phyloP scores from a whole-genome alignment of 2,888 invertebrate genomes.

The Eulithis prunata region DNA sequence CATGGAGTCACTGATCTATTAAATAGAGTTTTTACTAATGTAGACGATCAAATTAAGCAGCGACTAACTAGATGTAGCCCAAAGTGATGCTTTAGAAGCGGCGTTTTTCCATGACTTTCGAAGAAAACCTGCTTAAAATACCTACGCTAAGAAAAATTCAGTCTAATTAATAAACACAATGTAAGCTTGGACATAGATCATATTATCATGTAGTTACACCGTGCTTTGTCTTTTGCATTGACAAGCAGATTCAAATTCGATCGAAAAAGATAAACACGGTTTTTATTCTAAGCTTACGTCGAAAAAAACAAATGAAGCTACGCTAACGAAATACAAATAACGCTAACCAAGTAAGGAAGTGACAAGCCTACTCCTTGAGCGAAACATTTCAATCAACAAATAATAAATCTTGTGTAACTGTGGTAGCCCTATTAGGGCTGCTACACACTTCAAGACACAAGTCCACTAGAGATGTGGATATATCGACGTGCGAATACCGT shows the following conservation, averaged over 20 bases:
- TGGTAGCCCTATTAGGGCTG: conserved; percentile 12
- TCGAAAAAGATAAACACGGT: too few species aligned
- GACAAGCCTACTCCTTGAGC: conserved; percentile 2
- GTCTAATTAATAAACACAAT: neutral
- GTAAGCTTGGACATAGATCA: too few species aligned
- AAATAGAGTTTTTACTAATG: too few species aligned
- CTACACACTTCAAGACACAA: conserved; percentile 10
- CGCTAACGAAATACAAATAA: conserved; percentile 7
- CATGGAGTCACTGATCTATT: neutral
- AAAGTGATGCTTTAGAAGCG: too few species aligned
- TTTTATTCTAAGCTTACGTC: too few species aligned
- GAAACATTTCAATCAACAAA: conserved; percentile 22
- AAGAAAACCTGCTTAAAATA: too few species aligned
- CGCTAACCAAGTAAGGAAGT: conserved; percentile 8
- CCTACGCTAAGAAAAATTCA: neutral
- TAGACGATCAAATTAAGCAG: too few species aligned
- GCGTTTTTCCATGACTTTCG: too few species aligned
- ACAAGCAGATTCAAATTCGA: too few species aligned
- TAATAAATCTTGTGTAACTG: conserved; percentile 21
- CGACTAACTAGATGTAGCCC: too few species aligned
- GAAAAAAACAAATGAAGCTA: conserved; percentile 5
- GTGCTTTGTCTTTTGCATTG: too few species aligned
- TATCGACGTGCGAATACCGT: conserved; percentile 22
- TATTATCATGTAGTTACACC: too few species aligned
- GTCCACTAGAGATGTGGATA: conserved; percentile 1